Evolutionary conservation across 2,797 vertebrate species (phyloP).

Genomic region (Coreius guichenoti): DNA sequence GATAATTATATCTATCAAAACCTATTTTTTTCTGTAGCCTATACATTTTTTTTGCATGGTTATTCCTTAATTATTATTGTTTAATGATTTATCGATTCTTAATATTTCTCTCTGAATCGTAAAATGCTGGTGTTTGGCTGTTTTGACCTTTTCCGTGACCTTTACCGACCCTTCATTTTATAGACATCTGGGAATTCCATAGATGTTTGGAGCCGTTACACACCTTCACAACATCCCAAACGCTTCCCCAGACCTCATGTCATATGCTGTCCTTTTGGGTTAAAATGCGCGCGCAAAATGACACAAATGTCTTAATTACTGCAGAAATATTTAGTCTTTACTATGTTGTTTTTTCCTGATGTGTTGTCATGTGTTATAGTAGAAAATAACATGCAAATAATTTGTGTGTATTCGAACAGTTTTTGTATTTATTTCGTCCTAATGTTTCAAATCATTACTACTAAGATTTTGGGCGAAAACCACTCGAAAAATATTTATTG

Average conservation of each 20-base stretch:
- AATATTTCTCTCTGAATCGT: background rate
- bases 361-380: background rate
- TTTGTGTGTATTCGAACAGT: background rate
- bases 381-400: background rate
- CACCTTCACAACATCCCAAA: constrained; percentile 87
- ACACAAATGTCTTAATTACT: background rate
- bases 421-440: background rate
- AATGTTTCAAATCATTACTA: background rate
- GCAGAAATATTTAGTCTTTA: background rate
- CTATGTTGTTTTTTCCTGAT: background rate
- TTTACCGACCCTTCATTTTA: constrained; percentile 81
- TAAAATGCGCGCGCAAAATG: background rate
- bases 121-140: constrained; percentile 39
- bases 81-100: background rate
- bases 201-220: constrained; percentile 88
- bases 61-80: background rate
- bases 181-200: constrained; percentile 97
- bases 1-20: background rate
- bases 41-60: background rate
- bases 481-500: background rate
- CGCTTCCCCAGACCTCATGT: constrained; percentile 78
- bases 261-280: background rate
- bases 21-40: background rate
- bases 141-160: constrained; percentile 86
- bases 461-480: background rate